Base-by-base conservation (phyloP, 2,113 vertebrate genomes). In the Eptatretus burgeri region DNA sequence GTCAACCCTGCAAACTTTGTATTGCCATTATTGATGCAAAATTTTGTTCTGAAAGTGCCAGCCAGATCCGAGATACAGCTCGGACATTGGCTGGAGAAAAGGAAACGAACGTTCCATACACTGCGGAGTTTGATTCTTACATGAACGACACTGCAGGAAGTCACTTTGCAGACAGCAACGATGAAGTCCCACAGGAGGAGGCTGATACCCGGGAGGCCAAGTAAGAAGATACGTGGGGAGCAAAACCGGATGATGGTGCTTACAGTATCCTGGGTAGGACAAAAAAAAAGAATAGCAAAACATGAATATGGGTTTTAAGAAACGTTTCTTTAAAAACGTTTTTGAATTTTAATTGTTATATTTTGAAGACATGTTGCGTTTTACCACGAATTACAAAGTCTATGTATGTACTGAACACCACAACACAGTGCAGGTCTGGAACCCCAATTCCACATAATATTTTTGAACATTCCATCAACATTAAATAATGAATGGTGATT, bases 131-230 rank as follows among this genome's bases (percentile, higher is more conserved):
- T 41, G 9, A 20, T 20, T 20, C 56, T 20, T 60, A 60, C 56
- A 60, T 60, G 56, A n/a, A 60, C 56, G 11, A 60, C 56, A 11
- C 56, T 20, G 56, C 56, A 60, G n/a, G 56, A 17, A 20, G 56
- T 20, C n/a, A 60, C 56, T 60, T 60, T 60, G 56, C 56, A 17
- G 0, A 85, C 78, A 0, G 84, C 89, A 0, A 74, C 74, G 62
- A 98, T 81, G 73, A 93, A 96, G 74, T 94, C 88, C 67, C 82
- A 76, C 2, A 93, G 69, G 65, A 98, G 76, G 80, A 94, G 80
- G 0, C 82, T 89, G 73, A 93, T 94, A 64, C 89, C 89, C 4
- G 89, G 91, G 65, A 98, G 77, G 51, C 81, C 81, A 68, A 96
- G 75, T 72, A 86, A 91, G 75, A 98, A 94, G 73, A 96, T 93